Evolutionary conservation across 2,888 invertebrate species (phyloP).

Genomic region (Nebria brevicollis): DNA sequence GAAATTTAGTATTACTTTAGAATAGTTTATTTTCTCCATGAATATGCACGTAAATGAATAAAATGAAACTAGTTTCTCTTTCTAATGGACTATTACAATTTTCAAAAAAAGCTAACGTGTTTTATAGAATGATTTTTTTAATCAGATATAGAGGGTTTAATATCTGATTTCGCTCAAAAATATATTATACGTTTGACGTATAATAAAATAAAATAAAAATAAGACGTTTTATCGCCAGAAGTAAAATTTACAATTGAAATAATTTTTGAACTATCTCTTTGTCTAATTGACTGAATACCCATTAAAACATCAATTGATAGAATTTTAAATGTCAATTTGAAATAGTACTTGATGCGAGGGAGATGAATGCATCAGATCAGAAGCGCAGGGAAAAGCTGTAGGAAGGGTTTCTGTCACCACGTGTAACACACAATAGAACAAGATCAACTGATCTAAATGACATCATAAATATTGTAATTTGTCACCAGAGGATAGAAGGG

Average conservation of each 20-base stretch:
- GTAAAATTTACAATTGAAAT: background rate
- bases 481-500: constrained; percentile 51
- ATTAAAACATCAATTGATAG: constrained; percentile 32
- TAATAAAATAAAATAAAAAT: no score
- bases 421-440: constrained; percentile 42
- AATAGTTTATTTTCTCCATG: no score
- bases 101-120: no score
- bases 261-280: background rate
- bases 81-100: no score
- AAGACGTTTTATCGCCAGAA: no score
- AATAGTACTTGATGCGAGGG: background rate
- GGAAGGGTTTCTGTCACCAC: background rate
- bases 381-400: background rate
- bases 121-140: no score
- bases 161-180: no score
- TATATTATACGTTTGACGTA: no score
- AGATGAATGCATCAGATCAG: constrained; percentile 9
- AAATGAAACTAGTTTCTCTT: no score
- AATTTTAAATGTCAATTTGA: constrained; percentile 31
- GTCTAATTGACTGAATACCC: background rate
- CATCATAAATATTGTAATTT: constrained; percentile 62
- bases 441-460: constrained; percentile 59
- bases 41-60: no score
- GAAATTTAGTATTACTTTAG: no score
- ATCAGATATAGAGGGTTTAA: no score